Evolutionary conservation across 2,888 invertebrate species (phyloP).

Genomic region (Caenorhabditis drosophilae): DNA sequence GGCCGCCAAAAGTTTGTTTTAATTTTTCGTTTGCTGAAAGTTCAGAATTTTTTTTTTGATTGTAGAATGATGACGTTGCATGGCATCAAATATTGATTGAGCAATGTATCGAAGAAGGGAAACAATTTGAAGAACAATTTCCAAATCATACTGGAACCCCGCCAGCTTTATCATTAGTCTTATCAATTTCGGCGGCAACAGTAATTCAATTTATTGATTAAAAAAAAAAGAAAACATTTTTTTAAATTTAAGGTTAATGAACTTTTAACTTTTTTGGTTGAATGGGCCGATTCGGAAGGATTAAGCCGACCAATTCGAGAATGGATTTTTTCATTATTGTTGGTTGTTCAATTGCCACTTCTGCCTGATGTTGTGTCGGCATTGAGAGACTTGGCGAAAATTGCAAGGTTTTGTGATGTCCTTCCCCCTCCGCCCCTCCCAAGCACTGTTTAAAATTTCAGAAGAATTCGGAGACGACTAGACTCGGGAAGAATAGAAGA

Average conservation of each 20-base stretch:
- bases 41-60: conserved; percentile 6
- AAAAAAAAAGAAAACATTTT: not conserved
- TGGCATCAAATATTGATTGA: conserved; percentile 43
- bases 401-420: conserved; percentile 12
- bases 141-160: conserved; percentile 49
- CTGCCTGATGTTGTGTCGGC: conserved; percentile 41
- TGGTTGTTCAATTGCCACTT: conserved; percentile 35
- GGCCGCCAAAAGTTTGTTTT: too few relatives aligned
- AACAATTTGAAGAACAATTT: conserved; percentile 14
- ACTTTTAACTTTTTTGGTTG: conserved; percentile 35
- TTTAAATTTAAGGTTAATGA: conserved; percentile 38
- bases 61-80: conserved; percentile 29
- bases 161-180: conserved; percentile 33
- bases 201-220: not conserved
- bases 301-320: conserved; percentile 44
- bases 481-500: conserved; percentile 17
- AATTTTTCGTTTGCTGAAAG: too few relatives aligned
- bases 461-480: conserved; percentile 20
- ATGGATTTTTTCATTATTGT: conserved; percentile 45
- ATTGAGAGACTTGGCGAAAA: conserved; percentile 23
- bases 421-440: not conserved
- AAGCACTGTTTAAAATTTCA: conserved; percentile 7
- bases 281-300: conserved; percentile 36
- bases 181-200: not conserved
- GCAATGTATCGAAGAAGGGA: conserved; percentile 34